These are phyloP conservation scores for Acleris holmiana DNA, from an alignment of 2,888 invertebrate genomes.

Conservation along the genomic window DNA sequence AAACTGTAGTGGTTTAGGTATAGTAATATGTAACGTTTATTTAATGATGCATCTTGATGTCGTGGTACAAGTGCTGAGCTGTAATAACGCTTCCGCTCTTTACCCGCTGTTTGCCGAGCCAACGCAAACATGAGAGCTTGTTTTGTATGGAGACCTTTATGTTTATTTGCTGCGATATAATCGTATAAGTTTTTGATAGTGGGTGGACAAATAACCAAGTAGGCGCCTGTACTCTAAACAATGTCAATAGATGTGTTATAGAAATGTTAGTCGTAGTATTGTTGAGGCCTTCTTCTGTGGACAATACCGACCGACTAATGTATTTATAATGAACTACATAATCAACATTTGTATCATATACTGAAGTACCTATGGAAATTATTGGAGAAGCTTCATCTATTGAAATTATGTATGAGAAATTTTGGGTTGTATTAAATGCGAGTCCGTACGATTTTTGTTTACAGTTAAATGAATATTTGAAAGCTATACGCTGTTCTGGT, in stretches of 20 bases:
- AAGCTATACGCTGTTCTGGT: neutral
- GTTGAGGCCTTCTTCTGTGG: too few relatives aligned
- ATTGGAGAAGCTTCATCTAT: too few relatives aligned
- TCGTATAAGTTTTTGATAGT: conserved; percentile 29
- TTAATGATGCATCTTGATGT: conserved; percentile 32
- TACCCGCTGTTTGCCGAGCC: conserved; percentile 72
- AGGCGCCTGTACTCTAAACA: conserved; percentile 1
- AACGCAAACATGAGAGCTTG: conserved; percentile 71
- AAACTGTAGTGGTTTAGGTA: conserved; percentile 43
- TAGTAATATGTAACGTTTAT: conserved; percentile 17
- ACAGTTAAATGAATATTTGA: too few relatives aligned
- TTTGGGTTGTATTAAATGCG: too few relatives aligned
- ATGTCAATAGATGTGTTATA: neutral
- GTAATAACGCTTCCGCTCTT: conserved; percentile 79
- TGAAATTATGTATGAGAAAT: too few relatives aligned
- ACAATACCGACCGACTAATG: too few relatives aligned
- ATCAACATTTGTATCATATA: too few relatives aligned
- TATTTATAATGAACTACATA: too few relatives aligned
- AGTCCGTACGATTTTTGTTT: too few relatives aligned
- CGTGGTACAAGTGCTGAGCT: conserved; percentile 55
- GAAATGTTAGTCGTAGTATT: too few relatives aligned
- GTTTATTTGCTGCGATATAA: conserved; percentile 49
- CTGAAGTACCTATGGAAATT: too few relatives aligned
- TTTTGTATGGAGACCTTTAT: conserved; percentile 51
- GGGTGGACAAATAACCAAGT: conserved; percentile 6